phyloP scores from a whole-genome alignment of 2,888 invertebrate genomes.

The Stenotaenia linearis region DNA sequence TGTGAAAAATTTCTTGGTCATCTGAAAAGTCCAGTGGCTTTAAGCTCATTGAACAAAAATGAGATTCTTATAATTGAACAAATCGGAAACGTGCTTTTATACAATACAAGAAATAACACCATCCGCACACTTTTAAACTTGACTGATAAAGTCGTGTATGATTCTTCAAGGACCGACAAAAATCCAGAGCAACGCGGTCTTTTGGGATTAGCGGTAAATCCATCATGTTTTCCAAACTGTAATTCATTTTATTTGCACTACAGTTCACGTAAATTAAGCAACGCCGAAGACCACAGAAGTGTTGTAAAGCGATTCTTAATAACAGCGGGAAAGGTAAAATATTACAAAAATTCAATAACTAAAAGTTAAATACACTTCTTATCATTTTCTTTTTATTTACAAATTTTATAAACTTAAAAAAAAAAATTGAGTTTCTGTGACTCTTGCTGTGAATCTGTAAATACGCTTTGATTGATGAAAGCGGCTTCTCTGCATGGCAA shows the following conservation, averaged over 20 bases:
- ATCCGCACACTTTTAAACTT: background rate
- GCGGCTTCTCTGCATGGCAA: background rate
- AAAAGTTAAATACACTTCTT: too few species aligned
- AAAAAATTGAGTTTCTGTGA: background rate
- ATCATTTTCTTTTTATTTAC: too few species aligned
- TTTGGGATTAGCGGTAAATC: background rate
- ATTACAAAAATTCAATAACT: background rate
- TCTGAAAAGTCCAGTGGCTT: background rate
- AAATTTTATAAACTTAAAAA: background rate
- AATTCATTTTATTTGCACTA: background rate
- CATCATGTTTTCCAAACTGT: background rate
- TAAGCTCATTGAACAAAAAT: background rate
- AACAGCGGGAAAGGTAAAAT: background rate
- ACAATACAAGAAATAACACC: background rate
- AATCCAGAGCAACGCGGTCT: background rate
- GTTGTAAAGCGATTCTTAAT: background rate
- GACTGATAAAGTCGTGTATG: background rate
- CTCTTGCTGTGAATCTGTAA: background rate
- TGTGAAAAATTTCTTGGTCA: background rate
- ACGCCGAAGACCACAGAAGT: background rate
- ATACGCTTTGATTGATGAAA: background rate
- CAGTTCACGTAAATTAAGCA: background rate
- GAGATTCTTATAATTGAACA: background rate
- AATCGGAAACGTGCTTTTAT: background rate
- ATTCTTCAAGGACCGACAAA: background rate